phyloP scores from a whole-genome alignment of 2,888 invertebrate genomes.

The Agonopterix subpropinquella region DNA sequence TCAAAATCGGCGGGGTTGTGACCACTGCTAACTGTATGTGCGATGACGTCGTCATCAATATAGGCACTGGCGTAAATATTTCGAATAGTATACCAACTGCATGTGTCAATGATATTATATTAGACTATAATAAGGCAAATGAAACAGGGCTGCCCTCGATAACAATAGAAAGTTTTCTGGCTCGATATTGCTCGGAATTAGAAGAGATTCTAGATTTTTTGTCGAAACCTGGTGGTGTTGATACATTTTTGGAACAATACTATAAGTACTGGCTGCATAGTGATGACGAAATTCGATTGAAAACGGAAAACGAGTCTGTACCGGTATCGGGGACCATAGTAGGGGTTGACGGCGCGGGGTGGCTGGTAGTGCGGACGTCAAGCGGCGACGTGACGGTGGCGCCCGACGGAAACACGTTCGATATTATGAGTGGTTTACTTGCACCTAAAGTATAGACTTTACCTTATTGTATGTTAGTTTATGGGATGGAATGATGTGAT shows the following conservation, averaged over 20 bases:
- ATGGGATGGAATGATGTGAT: too few species aligned
- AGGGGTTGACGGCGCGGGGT: constrained; percentile 8
- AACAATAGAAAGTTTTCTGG: constrained; percentile 7
- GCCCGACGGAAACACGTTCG: constrained; percentile 9
- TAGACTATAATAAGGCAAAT: constrained; percentile 1
- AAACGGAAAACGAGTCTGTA: not conserved
- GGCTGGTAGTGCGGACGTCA: constrained; percentile 3
- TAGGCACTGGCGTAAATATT: constrained; percentile 9
- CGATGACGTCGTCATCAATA: constrained; percentile 4
- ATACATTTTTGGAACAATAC: constrained; percentile 2
- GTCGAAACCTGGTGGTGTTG: not conserved
- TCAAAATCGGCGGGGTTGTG: constrained; percentile 6
- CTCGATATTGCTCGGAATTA: constrained; percentile 5
- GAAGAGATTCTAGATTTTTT: constrained; percentile 1
- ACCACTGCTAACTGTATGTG: constrained; percentile 5
- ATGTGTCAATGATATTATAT: constrained; percentile 7
- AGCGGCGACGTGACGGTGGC: constrained; percentile 4
- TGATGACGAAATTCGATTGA: constrained; percentile 1
- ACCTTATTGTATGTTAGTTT: too few species aligned
- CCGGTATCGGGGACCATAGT: constrained; percentile 1
- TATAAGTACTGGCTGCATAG: constrained; percentile 7
- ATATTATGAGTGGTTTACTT: constrained; percentile 8
- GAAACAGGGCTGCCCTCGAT: not conserved
- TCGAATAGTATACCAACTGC: constrained; percentile 6
- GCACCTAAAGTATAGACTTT: not conserved